Evolutionary conservation across 2,113 vertebrate genomes (phyloP), one percentile per base, ranked within the genome.

Genomic region (Datnioides undecimradiatus): DNA sequence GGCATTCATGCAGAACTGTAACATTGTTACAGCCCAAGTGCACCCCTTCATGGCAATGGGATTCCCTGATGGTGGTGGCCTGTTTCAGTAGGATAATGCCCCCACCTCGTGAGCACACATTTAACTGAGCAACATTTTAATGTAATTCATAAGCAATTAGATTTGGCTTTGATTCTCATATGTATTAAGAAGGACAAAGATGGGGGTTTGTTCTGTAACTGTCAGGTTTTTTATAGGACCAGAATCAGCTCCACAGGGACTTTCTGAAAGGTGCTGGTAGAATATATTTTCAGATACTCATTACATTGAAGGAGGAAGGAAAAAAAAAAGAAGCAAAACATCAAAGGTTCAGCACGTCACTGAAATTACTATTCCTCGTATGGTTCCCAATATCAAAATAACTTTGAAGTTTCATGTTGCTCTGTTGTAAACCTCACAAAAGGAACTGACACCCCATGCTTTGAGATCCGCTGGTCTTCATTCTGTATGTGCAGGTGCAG

Each of bases 401-500:
- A 92, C 94, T 94, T 94, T 94, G 93, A 94, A 91, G 91, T 92
- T 90, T 67, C 59, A 52, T 88, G 88, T 82, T 91, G 43, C 75
- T 88, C 84, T 87, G 90, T 93, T 87, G 90, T 91, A 87, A 89
- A 85, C 63, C 82, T 80, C 86, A 91, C 90, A 90, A 81, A 81
- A 83, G 69, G 84, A 86, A 65, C 82, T 69, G 87, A 81, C 86
- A 78, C 80, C 52, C 62, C 43, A 2, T 17, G 79, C 81, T 77
- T 80, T 75, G 80, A 88, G 84, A 90, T 66, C 48, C 1, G 46
- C 76, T n/a, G 57, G 73, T 71, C 85, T 84, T 89, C 78, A 84
- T 91, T 91, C 60, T 63, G 84, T 87, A 82, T 90, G 88, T 93
- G 62, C 84, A 78, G 85, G 92, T 89, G 85, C n/a, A 21, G 45